Evolutionary conservation across 2,888 invertebrate species (phyloP), one percentile per base, ranked within the genome.

Genomic region (Cosmia trapezina): DNA sequence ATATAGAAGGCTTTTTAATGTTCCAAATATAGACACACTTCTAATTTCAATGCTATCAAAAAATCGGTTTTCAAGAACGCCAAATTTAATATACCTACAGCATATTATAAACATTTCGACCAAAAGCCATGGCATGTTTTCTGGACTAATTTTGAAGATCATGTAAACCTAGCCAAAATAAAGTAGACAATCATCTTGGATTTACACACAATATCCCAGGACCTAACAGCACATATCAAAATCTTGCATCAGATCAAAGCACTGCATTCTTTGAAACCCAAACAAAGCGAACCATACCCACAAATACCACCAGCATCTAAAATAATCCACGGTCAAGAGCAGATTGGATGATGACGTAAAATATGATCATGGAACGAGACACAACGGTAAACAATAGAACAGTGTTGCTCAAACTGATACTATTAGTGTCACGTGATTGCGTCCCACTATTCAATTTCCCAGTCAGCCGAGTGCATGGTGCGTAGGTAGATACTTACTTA

Each of bases 321-420:
- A 83, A 85, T 80, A 83, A 76, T 64, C 77, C 63, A 70, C 53
- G 71, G 73, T 77, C 83, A 83, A 73, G 85, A 74, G 43, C 76
- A 75, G 41, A 78, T 62, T 73, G 56, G 57, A 54, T 49, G 61
- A 73, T 83, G 83, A 83, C 86, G 86, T 72, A 76, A 73, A 76
- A 77, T 76, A 76, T 72, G 75, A 78, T 80, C 73, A 73, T 61
- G 54, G 37, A 64, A 62, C 63, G 51, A 73, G 56, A 76, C 65
- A 78, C 9, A 51, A 28, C 4, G 54, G 65, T 84, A 83, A 83
- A 85, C 80, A 83, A 71, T 68, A 53, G 33, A 53, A 41, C 54
- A 66, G 43, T 49, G 56, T 12, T 72, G 14, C 60, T 43, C 73
- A 72, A 78, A 47, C 45, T 37, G 37, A 37, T 37, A 37, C 37